Conservation (phyloP, 2,113 vertebrate species). For the Calidris pygmaea region DNA sequence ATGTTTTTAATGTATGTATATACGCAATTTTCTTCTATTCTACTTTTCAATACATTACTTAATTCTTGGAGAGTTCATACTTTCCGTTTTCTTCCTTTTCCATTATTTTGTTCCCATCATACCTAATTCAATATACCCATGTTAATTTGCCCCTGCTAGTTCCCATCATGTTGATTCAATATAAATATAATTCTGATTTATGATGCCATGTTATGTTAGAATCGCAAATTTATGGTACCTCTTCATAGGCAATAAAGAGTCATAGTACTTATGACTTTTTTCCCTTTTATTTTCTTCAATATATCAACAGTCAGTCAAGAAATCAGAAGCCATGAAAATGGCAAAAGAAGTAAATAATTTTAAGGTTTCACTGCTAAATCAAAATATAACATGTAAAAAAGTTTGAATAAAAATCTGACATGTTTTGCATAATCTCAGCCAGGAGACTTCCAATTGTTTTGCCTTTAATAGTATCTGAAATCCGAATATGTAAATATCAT, state of each 20-base stretch:
- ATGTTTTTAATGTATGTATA: background rate
- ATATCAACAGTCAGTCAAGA: background rate
- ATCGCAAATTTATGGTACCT: background rate
- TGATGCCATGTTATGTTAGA: background rate
- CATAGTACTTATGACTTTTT: accelerated
- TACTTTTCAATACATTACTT: background rate
- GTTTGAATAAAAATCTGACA: background rate
- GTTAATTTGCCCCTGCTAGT: background rate
- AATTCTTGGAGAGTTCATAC: background rate
- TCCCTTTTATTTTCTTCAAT: background rate
- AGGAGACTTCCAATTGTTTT: background rate
- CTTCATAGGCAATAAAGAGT: background rate
- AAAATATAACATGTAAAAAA: background rate
- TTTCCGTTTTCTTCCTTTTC: background rate
- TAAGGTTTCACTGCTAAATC: background rate
- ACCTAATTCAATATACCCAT: background rate
- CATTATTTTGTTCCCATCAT: background rate
- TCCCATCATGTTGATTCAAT: background rate
- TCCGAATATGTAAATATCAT: background rate
- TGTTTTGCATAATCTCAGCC: background rate
- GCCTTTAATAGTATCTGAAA: background rate
- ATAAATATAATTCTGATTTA: background rate
- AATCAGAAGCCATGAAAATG: background rate
- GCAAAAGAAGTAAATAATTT: background rate
- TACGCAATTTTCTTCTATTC: background rate